Evolutionary conservation across 2,888 invertebrate species (phyloP).

Genomic region (Melipona bicolor): DNA sequence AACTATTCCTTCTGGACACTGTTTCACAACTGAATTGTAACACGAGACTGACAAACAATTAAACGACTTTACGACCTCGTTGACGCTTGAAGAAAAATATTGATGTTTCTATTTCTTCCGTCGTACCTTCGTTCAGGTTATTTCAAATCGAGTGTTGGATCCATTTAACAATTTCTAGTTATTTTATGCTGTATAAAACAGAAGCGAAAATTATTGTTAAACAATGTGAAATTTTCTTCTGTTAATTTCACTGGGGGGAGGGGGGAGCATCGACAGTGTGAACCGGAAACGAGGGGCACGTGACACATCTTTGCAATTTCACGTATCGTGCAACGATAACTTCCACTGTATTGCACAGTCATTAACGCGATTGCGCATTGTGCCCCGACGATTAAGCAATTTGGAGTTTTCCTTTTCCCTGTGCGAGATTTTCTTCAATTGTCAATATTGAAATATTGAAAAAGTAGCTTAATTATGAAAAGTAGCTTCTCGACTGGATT

Average conservation of each 20-base stretch:
- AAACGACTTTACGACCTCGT: constrained; percentile 28
- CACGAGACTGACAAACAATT: constrained; percentile 29
- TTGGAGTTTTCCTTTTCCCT: constrained; percentile 38
- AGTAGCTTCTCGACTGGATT: not conserved
- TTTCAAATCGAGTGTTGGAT: too few relatives aligned
- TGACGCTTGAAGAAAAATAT: constrained; percentile 12
- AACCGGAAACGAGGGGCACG: constrained; percentile 8
- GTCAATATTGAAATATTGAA: too few relatives aligned
- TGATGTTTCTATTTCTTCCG: not conserved
- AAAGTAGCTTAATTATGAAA: not conserved
- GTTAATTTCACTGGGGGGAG: not conserved
- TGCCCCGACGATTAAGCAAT: constrained; percentile 60
- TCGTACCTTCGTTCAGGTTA: too few relatives aligned
- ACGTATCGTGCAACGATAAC: constrained; percentile 32
- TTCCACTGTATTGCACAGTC: constrained; percentile 60
- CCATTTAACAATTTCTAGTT: too few relatives aligned
- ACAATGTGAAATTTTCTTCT: not conserved
- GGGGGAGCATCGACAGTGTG: not conserved
- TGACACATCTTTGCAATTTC: constrained; percentile 50
- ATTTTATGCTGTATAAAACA: too few relatives aligned
- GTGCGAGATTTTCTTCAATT: too few relatives aligned
- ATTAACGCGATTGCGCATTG: constrained; percentile 59
- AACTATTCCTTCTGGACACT: not conserved
- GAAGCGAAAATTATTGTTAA: not conserved
- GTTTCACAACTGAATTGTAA: constrained; percentile 27